Evolutionary conservation across 2,113 vertebrate genomes (phyloP), one percentile per base, ranked within the genome.

Genomic region (Oenanthe melanoleuca): DNA sequence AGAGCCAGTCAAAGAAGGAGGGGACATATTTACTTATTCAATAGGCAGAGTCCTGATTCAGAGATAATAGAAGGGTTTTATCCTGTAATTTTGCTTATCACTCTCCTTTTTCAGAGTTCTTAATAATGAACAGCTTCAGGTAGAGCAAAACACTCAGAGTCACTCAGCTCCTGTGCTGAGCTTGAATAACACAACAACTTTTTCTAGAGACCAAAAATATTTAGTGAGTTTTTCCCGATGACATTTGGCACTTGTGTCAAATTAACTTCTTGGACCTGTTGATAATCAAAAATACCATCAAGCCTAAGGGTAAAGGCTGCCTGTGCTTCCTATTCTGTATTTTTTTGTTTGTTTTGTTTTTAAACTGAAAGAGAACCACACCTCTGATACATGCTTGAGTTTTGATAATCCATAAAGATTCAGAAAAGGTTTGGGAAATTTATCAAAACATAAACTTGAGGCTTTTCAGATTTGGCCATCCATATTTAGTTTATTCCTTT

Each of bases 401-500:
- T 91, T 73, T 80, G 42, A 63, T 73, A 47, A 80, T 59, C 47
- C 45, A 21, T 44, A 22, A 47, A 64, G 22, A 16, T 73, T 80
- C 64, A 53, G 79, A 49, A 40, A 88, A 88, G 44, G 11, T 56
- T 85, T 86, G 18, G 37, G n/a, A 47, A 71, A 52, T 80, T 83
- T 80, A 64, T 83, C 1, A 8, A 88, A 92, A 78, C 24, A 70
- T 61, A 45, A 83, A 86, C 14, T 24, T 57, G 20, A 95, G 61
- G 63, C 45, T 84, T 95, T 95, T 93, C 81, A 90, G 75, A n/a
- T 88, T 87, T 61, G 12, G 14, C 59, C 89, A 91, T 86, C 60
- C 69, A 80, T 93, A 88, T 83, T 86, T 61, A 74, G 88, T 87
- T 95, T 95, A 83, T 92, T 95, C 42, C 40, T 80, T n/a, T 49